Conservation (phyloP, 2,113 vertebrate genomes). For the Irena cyanogastra region DNA sequence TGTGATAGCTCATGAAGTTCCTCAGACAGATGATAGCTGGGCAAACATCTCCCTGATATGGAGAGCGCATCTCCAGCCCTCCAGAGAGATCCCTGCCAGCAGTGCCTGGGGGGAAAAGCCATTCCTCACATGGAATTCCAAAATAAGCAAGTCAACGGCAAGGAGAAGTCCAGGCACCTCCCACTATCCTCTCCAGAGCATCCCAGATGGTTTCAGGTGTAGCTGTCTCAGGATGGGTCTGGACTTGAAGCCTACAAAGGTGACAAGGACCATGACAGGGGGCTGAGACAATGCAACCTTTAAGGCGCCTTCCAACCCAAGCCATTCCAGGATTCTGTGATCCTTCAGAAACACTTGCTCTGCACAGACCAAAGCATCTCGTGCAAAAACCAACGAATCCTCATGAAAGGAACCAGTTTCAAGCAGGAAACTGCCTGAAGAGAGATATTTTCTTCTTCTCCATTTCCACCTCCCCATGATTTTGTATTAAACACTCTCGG, state of each 20-base stretch:
- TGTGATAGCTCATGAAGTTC: constrained; percentile 32
- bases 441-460: not conserved
- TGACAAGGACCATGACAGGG: not conserved
- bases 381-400: not conserved
- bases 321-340: not conserved
- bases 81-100: not conserved
- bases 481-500: not conserved
- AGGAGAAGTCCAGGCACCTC: not conserved
- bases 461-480: not conserved
- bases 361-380: not conserved
- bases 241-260: not conserved
- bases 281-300: not conserved
- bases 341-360: not conserved
- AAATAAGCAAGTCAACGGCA: constrained; percentile 1
- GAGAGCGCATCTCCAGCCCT: not conserved
- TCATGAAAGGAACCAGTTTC: not conserved
- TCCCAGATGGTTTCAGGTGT: not conserved
- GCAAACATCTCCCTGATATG: constrained; percentile 50
- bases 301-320: not conserved
- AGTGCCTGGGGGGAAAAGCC: not conserved
- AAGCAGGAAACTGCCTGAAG: not conserved
- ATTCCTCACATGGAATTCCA: constrained; percentile 28
- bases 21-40: constrained; percentile 63
- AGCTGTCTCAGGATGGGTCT: not conserved
- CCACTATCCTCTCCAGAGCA: not conserved